Evolutionary conservation across 2,888 invertebrate genomes (phyloP).

Genomic region (Phyllotreta cruciferae): DNA sequence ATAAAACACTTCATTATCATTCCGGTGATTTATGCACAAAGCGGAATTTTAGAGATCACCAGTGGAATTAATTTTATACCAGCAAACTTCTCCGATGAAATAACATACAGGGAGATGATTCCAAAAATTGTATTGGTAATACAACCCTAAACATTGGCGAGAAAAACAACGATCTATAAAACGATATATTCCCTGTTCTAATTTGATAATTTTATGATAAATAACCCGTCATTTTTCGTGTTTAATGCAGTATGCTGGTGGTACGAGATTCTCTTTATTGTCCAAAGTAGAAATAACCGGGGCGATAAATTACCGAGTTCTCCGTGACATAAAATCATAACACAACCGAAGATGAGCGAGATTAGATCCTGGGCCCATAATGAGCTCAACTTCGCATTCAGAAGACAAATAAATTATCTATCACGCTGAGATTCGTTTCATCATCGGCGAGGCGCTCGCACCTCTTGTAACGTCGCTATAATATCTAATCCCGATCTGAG

Average conservation of each 20-base stretch:
- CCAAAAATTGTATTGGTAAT: no score
- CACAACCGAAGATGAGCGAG: conserved; percentile 30
- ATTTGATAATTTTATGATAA: no score
- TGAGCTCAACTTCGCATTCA: conserved; percentile 26
- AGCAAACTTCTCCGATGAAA: no score
- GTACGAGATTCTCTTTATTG: conserved; percentile 22
- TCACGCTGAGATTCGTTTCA: conserved; percentile 36
- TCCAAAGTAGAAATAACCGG: conserved; percentile 21
- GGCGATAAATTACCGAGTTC: conserved; percentile 29
- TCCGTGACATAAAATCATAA: conserved; percentile 29
- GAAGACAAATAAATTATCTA: conserved; percentile 34
- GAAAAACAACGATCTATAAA: no score
- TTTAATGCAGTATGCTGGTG: not conserved
- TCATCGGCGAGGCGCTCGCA: conserved; percentile 30
- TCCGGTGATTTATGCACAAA: conserved; percentile 17
- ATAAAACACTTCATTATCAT: conserved; percentile 20
- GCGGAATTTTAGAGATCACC: conserved; percentile 13
- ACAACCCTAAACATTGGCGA: no score
- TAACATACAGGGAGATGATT: no score
- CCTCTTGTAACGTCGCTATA: conserved; percentile 34
- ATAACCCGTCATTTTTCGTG: no score
- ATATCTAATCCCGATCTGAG: conserved; percentile 50
- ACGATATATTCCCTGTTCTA: no score
- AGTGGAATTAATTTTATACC: conserved; percentile 18
- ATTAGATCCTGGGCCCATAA: conserved; percentile 27